A percentile compares a stretch with the other conserved stretches of the same genome.
phyloP scores from a whole-genome alignment of 2,113 vertebrate genomes.

The Rhadina sibilatrix region DNA sequence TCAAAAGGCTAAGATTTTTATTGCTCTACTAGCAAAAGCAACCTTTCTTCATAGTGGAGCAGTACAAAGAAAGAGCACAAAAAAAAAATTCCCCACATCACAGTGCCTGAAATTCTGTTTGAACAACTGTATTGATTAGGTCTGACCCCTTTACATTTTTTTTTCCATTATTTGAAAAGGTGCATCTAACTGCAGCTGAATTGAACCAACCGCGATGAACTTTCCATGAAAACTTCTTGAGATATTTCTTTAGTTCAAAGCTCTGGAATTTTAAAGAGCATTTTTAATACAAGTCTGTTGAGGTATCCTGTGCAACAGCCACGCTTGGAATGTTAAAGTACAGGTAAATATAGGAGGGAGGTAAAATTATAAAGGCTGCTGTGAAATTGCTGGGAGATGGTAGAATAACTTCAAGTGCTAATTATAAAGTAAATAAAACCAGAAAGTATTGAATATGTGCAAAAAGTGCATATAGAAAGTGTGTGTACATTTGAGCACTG shows the following conservation, averaged over 20 bases:
- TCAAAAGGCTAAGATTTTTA: slow-evolving; percentile 77
- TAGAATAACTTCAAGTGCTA: background rate
- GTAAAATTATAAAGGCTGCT: background rate
- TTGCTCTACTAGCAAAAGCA: slow-evolving; percentile 73
- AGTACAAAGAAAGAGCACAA: slow-evolving; percentile 89
- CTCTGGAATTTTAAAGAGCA: slow-evolving; percentile 92
- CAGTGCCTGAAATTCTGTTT: slow-evolving; percentile 91
- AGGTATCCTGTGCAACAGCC: slow-evolving; percentile 70
- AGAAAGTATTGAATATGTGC: background rate
- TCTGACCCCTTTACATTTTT: slow-evolving; percentile 86
- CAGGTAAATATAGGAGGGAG: slow-evolving; percentile 59
- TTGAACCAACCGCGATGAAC: slow-evolving; percentile 83
- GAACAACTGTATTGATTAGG: slow-evolving; percentile 91
- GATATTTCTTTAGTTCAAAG: slow-evolving; percentile 94
- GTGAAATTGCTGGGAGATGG: background rate
- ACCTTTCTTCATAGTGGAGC: slow-evolving; percentile 83
- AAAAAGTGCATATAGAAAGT: background rate
- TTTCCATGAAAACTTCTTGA: slow-evolving; percentile 86
- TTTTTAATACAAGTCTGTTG: slow-evolving; percentile 87
- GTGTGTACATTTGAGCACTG: background rate
- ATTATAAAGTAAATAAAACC: slow-evolving; percentile 18
- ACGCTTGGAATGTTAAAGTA: slow-evolving; percentile 73
- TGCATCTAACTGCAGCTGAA: slow-evolving; percentile 83
- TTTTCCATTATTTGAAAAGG: slow-evolving; percentile 89
- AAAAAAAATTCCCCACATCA: slow-evolving; percentile 88